phyloP scores from a whole-genome alignment of 1,140 invertebrate species.

The Rhizoglyphus robini region DNA sequence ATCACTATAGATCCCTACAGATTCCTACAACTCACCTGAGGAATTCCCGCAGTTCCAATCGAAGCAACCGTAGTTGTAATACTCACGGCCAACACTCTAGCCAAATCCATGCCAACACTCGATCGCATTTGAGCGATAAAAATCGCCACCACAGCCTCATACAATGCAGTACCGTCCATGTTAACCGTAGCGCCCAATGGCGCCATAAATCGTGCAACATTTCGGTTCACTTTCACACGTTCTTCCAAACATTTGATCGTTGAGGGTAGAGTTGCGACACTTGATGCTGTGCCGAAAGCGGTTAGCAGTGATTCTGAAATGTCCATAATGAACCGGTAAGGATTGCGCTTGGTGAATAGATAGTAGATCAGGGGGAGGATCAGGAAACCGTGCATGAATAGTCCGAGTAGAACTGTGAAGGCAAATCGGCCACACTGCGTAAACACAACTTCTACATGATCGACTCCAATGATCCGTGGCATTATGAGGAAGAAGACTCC shows the following conservation, averaged over 20 bases:
- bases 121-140: conserved; percentile 74
- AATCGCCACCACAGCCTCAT: conserved; percentile 84
- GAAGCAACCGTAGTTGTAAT: conserved; percentile 84
- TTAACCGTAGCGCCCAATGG: conserved; percentile 88
- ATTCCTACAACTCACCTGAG: conserved; percentile 42
- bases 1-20: no score
- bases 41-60: conserved; percentile 88
- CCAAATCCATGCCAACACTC: conserved; percentile 59
- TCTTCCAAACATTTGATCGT: conserved; percentile 45
- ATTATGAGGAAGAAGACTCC: conserved; percentile 54
- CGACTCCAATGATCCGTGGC: conserved; percentile 41
- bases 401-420: conserved; percentile 35
- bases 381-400: conserved; percentile 36
- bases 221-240: conserved; percentile 40
- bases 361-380: conserved; percentile 36
- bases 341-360: conserved; percentile 33
- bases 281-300: conserved; percentile 38
- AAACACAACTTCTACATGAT: conserved; percentile 37
- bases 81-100: conserved; percentile 72
- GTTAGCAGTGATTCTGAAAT: conserved; percentile 38
- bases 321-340: conserved; percentile 35
- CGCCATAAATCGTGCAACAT: conserved; percentile 53
- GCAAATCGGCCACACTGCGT: conserved; percentile 43
- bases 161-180: conserved; percentile 87
- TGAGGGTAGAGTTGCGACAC: conserved; percentile 35